Evolutionary conservation across 2,888 invertebrate genomes (phyloP), one percentile per base, ranked within the genome.

Genomic region (Malthinus seriepunctatus): DNA sequence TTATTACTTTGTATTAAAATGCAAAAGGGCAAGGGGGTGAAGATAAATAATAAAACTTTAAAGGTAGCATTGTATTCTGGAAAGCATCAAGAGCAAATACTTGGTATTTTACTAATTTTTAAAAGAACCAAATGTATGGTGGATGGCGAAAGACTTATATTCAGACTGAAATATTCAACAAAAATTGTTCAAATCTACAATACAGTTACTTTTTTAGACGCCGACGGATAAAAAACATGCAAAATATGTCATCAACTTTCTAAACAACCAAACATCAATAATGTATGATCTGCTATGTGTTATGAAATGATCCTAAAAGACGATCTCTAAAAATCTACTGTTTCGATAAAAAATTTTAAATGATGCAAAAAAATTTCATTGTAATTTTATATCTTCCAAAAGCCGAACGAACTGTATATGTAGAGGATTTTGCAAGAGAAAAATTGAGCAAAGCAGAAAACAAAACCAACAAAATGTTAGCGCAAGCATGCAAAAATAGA

Each of bases 351-450:
- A n/a, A n/a, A 11, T 8, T 39, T 10, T 11, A 12, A 39, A 39
- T 12, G 14, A 14, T 42, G 14, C 39, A 23, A 42, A 42, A 42
- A 42, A 42, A 15, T 38, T 42, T 15, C 39, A 23, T 42, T 42
- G 15, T 39, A 15, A 42, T 42, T 42, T 53, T 32, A 49, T 48
- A 38, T 63, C 56, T 61, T 64, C 61, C 63, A 65, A 61, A 64
- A 66, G 66, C 68, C 68, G 70, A 70, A 70, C 70, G 68, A 67
- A 70, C 70, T 67, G 70, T 66, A 68, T 63, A 67, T 59, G 64
- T 62, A 64, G 57, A 64, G 65, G 64, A 64, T 64, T 64, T 57
- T 44, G 48, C 10, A 51, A 38, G 47, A 44, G 33, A 56, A 46
- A 64, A 60, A 53, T 77, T 48, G 46, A 38, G 48, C 39, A 48